Percentiles rank a stretch among this genome's conserved stretches.
Conservation (phyloP, 2,888 invertebrate species). For the Microplitis deprimator region DNA sequence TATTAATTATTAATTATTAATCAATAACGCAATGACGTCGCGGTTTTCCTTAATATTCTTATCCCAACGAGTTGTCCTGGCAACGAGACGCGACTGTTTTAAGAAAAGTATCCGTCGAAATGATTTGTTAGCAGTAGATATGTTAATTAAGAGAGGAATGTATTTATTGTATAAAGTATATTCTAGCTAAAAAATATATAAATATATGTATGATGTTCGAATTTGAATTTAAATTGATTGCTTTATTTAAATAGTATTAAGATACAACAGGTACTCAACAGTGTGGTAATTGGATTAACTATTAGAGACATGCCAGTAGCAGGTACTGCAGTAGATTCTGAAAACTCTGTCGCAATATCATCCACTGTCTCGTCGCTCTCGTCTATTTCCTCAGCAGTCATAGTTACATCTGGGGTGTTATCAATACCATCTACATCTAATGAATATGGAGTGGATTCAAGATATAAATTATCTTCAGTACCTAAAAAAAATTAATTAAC, state of each 20-base stretch:
- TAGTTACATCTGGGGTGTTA: not conserved
- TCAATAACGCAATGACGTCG: no score
- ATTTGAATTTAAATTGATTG: not conserved
- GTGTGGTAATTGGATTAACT: slow-evolving; percentile 6
- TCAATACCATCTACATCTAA: not conserved
- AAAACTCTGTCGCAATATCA: not conserved
- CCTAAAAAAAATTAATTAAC: not conserved
- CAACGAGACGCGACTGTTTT: not conserved
- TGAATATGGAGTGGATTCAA: slow-evolving; percentile 10
- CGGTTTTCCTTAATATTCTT: not conserved
- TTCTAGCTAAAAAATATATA: slow-evolving; percentile 17
- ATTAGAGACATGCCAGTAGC: not conserved
- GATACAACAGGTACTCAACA: not conserved
- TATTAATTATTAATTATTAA: not conserved
- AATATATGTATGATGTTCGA: not conserved
- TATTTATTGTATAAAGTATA: slow-evolving; percentile 61
- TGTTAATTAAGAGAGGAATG: slow-evolving; percentile 49
- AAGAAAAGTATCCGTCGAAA: not conserved
- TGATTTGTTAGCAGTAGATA: not conserved
- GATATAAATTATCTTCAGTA: not conserved
- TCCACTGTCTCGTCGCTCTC: not conserved
- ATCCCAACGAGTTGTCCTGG: not conserved
- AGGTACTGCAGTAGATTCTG: not conserved
- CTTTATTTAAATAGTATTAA: slow-evolving; percentile 4
- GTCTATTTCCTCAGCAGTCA: not conserved